Evolutionary conservation across 2,888 invertebrate genomes (phyloP), one percentile per base, ranked within the genome.

Genomic region (Cantharis nigra): DNA sequence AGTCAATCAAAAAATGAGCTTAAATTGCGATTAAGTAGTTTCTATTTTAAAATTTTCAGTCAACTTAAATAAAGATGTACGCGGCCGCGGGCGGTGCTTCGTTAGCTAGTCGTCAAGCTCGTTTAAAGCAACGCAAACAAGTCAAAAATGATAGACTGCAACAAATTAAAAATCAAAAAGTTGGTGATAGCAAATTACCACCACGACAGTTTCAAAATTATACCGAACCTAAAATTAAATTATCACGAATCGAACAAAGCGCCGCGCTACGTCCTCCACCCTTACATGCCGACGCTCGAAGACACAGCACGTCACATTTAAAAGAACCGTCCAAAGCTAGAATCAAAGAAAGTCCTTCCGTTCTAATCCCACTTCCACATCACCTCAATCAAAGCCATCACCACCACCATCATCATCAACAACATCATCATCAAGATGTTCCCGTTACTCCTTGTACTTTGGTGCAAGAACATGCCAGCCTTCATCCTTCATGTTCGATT

Each of bases 51-150:
- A 26, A 62, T 69, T 49, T 23, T 71, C 23, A 64, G 30, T 71
- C 62, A 28, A 74, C 30, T n/a, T 65, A 71, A 26, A 11, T 2
- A 69, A 78, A 78, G 72, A 96, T 96, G 96, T 96, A 96, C 92
- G 96, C 96, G 87, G 96, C 96, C 88, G 96, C 96, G 88, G 96
- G 96, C 88, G 96, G 95, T 89, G 95, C 95, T 87, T 95, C 95
- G 87, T 91, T 96, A 89, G 95, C 96, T 88, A 95, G 94, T 90
- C 93, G 95, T 87, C 94, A 94, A 90, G 94, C 94, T 83, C 90
- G 92, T 78, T 90, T 91, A 86, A 89, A 90, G 72, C 91, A 91
- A 85, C 89, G 90, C 71, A 78, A 79, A 75, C 89, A 89, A 82
- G 88, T 87, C 81, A 89, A 89, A 84, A 90, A 90, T 78, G 84